Evolutionary conservation across 2,797 vertebrate species (phyloP).

Genomic region (Simalia tracyae): DNA sequence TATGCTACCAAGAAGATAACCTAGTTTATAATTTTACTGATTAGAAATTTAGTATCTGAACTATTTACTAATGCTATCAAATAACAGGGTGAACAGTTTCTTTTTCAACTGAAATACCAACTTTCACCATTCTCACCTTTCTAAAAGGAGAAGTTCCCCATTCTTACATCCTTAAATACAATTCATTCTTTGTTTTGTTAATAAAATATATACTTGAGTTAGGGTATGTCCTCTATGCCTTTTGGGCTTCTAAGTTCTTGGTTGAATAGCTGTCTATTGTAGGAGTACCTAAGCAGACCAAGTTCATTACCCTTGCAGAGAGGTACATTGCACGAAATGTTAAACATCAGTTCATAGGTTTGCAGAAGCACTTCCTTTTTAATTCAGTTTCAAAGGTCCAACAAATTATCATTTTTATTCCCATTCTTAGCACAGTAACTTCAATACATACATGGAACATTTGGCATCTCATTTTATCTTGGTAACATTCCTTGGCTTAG

Average conservation of each 20-base stretch:
- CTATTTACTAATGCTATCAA: slow-evolving; percentile 16
- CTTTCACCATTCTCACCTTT: slow-evolving; percentile 11
- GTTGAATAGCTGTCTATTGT: not conserved
- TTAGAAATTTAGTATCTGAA: not conserved
- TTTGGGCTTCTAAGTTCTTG: not conserved
- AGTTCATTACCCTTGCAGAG: slow-evolving; percentile 9
- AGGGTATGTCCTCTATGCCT: fast-evolving
- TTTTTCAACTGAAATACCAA: slow-evolving; percentile 33
- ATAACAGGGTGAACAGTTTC: slow-evolving; percentile 25
- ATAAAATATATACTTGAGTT: not conserved
- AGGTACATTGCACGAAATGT: not conserved
- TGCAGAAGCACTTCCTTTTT: not conserved
- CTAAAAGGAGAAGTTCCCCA: slow-evolving; percentile 2
- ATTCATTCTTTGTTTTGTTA: not conserved
- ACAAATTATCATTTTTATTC: not conserved
- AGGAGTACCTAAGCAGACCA: not conserved
- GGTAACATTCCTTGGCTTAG: not conserved
- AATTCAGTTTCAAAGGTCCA: not conserved
- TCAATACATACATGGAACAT: not conserved
- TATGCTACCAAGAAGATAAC: slow-evolving; percentile 58
- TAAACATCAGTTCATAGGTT: not conserved
- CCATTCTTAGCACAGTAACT: not conserved
- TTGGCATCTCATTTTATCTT: not conserved
- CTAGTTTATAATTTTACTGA: slow-evolving; percentile 3
- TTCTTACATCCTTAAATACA: not conserved